Evolutionary conservation across 1,140 invertebrate genomes (phyloP), one percentile per base, ranked within the genome.

Genomic region (Harpegnathos saltator): DNA sequence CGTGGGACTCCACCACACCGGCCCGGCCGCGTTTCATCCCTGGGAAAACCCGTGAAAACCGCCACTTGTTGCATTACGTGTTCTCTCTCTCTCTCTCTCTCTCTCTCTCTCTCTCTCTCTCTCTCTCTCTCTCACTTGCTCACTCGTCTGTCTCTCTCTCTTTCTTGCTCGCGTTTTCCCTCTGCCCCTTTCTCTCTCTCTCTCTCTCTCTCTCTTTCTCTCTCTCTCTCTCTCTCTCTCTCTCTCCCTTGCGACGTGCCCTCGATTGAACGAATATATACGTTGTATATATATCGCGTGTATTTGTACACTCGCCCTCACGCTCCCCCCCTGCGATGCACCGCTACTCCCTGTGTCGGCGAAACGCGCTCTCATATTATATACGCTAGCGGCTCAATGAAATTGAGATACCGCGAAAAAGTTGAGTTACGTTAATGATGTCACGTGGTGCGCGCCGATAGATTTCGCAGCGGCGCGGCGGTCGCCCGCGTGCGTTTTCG

Each of bases 41-140:
- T 83, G 89, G 92, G 92, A 94, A 94, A 94, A 94, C 89, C 93
- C 93, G 93, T 94, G 94, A 94, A 94, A 94, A 94, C 93, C 92
- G 90, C 94, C 94, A 94, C 94, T 94, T 94, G 94, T 94, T 94
- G 94, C 94, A 75, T 92, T 92, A 92, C 90, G 92, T 66, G 85
- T 50, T 83, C 80, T 83, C 80, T 50, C 82, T 75, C 19, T 84
- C 38, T 83, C 80, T 68, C 80, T 50, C 73, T 75, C 38, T 44
- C 84, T 5, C 38, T 44, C 7, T 44, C 3, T 44, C 38, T 11
- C 7, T 44, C 9, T 44, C 38, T 44, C 38, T 80, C 86, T 3
- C 38, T 44, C 9, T 44, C 38, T 5, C 38, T 44, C 38, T 44
- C 9, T 72, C 68, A 68, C 71, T 44, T 26, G 4, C 86, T 9